Conservation (phyloP, 2,888 invertebrate species). For the Drosophila birchii region DNA sequence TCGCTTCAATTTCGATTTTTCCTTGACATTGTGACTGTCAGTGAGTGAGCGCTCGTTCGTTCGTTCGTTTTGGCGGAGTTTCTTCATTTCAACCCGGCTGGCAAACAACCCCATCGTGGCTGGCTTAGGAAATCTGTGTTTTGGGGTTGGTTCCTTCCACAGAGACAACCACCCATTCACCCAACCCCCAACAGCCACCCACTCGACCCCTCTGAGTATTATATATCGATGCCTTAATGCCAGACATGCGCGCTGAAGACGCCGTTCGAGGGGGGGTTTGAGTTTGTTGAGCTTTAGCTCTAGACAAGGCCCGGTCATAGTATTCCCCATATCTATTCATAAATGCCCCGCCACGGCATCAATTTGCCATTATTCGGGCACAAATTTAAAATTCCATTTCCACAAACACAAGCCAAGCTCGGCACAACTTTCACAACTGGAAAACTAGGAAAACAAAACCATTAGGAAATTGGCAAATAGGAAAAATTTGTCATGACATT, state of each 20-base stretch:
- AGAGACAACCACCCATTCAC: slow-evolving; percentile 21
- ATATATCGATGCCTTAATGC: slow-evolving; percentile 51
- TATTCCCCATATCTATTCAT: slow-evolving; percentile 63
- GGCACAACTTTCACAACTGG: slow-evolving; percentile 27
- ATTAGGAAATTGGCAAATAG: slow-evolving; percentile 45
- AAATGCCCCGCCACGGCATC: slow-evolving; percentile 62
- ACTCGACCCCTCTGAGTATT: slow-evolving; percentile 36
- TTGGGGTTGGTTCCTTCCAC: slow-evolving; percentile 66
- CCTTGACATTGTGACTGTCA: slow-evolving; percentile 74
- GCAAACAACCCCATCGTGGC: slow-evolving; percentile 64
- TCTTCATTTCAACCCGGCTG: slow-evolving; percentile 65
- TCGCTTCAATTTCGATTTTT: slow-evolving; percentile 60
- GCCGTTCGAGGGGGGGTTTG: slow-evolving; percentile 12
- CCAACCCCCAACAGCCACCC: slow-evolving; percentile 18
- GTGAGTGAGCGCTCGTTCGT: slow-evolving; percentile 18
- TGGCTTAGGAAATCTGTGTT: slow-evolving; percentile 73
- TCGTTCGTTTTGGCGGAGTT: slow-evolving; percentile 51
- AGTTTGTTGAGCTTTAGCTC: slow-evolving; percentile 56
- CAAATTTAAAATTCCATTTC: slow-evolving; percentile 44
- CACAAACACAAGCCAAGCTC: slow-evolving; percentile 32
- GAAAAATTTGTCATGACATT: slow-evolving; percentile 54
- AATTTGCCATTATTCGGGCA: slow-evolving; percentile 70
- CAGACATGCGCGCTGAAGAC: slow-evolving; percentile 75
- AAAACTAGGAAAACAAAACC: slow-evolving; percentile 38
- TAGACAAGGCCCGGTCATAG: slow-evolving; percentile 37